Percentiles rank a stretch among this genome's conserved stretches.
Conservation (phyloP, 2,797 vertebrate genomes). For the Chelon auratus region DNA sequence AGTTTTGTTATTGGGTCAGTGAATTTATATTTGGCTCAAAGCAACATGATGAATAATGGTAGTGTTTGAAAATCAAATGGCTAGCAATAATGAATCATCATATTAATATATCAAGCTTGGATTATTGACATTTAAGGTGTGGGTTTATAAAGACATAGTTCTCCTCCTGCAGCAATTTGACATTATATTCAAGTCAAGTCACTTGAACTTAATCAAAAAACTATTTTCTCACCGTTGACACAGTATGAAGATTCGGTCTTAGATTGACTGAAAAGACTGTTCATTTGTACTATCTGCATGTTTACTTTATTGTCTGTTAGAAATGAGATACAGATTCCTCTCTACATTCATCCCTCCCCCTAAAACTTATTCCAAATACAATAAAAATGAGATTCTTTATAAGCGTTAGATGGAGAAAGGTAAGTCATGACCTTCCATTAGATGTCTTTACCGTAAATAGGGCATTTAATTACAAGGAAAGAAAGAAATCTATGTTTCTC, state of each 20-base stretch:
- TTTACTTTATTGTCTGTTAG: conserved; percentile 92
- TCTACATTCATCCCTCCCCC: conserved; percentile 91
- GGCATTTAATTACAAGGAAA: conserved; percentile 68
- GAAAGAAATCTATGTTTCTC: conserved; percentile 90
- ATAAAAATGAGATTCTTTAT: conserved; percentile 91
- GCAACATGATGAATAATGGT: not conserved
- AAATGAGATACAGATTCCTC: conserved; percentile 92
- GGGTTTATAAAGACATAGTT: not conserved
- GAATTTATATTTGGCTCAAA: conserved; percentile 10
- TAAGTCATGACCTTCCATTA: conserved; percentile 98
- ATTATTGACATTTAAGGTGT: not conserved
- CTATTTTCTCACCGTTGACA: conserved; percentile 81
- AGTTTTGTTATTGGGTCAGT: conserved; percentile 58
- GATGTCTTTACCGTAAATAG: conserved; percentile 85
- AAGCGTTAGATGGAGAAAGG: conserved; percentile 97
- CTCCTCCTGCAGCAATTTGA: conserved; percentile 22
- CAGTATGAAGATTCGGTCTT: conserved; percentile 98
- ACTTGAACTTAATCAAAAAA: conserved; percentile 17
- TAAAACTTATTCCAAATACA: conserved; percentile 89
- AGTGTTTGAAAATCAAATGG: not conserved
- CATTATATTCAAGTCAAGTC: conserved; percentile 11
- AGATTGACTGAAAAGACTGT: conserved; percentile 89
- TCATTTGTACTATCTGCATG: conserved; percentile 97
- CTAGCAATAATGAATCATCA: not conserved
- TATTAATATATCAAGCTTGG: not conserved